Conservation (phyloP, 2,888 invertebrate genomes). For the Malthinus flaveolus region DNA sequence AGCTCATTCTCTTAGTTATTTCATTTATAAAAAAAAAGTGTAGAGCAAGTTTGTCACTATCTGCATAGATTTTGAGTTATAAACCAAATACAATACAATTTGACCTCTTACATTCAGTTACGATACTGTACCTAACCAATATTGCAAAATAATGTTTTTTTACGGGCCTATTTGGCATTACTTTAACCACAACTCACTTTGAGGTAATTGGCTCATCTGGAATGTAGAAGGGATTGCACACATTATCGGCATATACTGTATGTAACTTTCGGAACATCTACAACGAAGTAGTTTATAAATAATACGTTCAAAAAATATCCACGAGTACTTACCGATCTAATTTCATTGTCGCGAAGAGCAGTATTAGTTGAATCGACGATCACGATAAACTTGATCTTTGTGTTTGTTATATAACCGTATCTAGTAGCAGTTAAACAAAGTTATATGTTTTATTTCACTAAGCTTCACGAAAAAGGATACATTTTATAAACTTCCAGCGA, state of each 20-base stretch:
- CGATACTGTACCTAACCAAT: too few relatives aligned
- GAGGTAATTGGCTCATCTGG: conserved; percentile 90
- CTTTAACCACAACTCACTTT: conserved; percentile 62
- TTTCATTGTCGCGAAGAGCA: conserved; percentile 89
- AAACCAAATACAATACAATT: too few relatives aligned
- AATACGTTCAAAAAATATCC: conserved; percentile 14
- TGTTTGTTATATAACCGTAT: conserved; percentile 97
- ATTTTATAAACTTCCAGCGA: conserved; percentile 96
- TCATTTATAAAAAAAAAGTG: too few relatives aligned
- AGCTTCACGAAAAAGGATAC: conserved; percentile 56
- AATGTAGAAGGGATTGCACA: conserved; percentile 96
- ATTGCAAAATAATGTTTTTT: too few relatives aligned
- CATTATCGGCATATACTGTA: conserved; percentile 88
- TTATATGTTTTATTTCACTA: conserved; percentile 3
- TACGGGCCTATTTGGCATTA: neutral
- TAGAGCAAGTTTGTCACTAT: too few relatives aligned
- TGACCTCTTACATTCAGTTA: too few relatives aligned
- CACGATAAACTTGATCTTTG: conserved; percentile 91
- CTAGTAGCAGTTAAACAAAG: conserved; percentile 53
- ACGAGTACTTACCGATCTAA: conserved; percentile 72
- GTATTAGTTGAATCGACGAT: conserved; percentile 90
- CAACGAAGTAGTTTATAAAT: conserved; percentile 34
- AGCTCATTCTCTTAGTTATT: too few relatives aligned
- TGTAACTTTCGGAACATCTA: conserved; percentile 90
- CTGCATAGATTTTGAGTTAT: too few relatives aligned